A percentile compares a stretch with the other conserved stretches of the same genome.
These are phyloP conservation scores for Zelleria hepariella DNA, from an alignment of 2,888 invertebrate genomes.

Conservation along the genomic window DNA sequence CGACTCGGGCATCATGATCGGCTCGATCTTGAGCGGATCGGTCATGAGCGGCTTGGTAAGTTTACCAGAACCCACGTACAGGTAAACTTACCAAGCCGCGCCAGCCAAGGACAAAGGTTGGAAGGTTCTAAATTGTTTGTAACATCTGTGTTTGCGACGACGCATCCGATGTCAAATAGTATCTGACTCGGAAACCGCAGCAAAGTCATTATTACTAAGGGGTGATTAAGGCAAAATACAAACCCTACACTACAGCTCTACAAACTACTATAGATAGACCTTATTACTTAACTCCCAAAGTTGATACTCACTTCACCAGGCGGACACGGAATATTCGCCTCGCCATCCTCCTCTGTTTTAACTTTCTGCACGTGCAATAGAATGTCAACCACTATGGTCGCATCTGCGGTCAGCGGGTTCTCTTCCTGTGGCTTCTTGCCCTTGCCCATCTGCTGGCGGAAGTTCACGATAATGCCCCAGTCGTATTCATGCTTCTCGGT, in stretches of 20 bases:
- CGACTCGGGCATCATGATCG: too few relatives aligned
- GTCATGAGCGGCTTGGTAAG: too few relatives aligned
- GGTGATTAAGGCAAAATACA: too few relatives aligned
- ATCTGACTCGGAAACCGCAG: too few relatives aligned
- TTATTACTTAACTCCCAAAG: background rate
- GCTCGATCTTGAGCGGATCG: too few relatives aligned
- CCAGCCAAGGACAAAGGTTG: too few relatives aligned
- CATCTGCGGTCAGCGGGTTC: conserved; percentile 70
- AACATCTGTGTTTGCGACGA: too few relatives aligned
- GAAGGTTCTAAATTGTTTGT: too few relatives aligned
- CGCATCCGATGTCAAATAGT: too few relatives aligned
- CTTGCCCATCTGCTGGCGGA: conserved; percentile 77
- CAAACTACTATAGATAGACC: background rate
- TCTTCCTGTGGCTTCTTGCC: conserved; percentile 52
- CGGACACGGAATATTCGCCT: conserved; percentile 78
- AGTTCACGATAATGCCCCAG: conserved; percentile 97
- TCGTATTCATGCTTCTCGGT: conserved; percentile 90
- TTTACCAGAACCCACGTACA: too few relatives aligned
- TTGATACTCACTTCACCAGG: conserved; percentile 65
- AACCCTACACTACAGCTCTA: background rate
- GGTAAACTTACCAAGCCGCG: too few relatives aligned
- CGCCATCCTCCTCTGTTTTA: conserved; percentile 65
- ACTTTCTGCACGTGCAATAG: conserved; percentile 83
- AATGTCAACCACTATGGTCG: conserved; percentile 85
- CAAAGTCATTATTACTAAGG: too few relatives aligned